Percentiles rank a stretch among this genome's conserved stretches.
Conservation (phyloP, 2,888 invertebrate species). For the Heliconius ismenius region DNA sequence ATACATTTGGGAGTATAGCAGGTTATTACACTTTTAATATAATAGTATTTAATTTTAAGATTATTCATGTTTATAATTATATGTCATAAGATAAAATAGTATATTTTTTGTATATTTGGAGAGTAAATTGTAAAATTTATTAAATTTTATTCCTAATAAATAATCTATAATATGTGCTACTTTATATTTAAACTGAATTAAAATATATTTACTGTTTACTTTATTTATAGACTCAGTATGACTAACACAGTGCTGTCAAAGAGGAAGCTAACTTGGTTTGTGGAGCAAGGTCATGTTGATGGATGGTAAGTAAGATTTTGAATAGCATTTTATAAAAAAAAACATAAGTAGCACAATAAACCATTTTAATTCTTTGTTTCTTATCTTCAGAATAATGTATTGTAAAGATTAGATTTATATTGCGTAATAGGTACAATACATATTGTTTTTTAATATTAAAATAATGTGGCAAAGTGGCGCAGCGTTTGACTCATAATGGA, state of each 20-base stretch:
- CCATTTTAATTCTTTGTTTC: neutral
- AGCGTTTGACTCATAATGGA: too few relatives aligned
- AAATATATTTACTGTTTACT: conserved; percentile 12
- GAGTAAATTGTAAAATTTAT: too few relatives aligned
- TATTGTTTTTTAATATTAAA: too few relatives aligned
- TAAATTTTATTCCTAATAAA: neutral
- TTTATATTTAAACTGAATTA: neutral
- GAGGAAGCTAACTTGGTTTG: conserved; percentile 98
- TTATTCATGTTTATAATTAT: neutral
- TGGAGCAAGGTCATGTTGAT: conserved; percentile 95
- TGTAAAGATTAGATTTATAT: neutral
- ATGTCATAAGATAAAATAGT: neutral
- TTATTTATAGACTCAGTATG: conserved; percentile 91
- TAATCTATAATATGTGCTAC: neutral
- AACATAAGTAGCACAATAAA: neutral
- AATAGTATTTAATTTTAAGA: neutral
- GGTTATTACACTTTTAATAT: conserved; percentile 51
- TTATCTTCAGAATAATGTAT: neutral
- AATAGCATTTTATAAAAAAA: neutral
- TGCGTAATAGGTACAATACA: too few relatives aligned
- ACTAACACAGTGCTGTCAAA: conserved; percentile 99
- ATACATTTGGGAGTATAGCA: conserved; percentile 96
- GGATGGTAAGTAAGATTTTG: conserved; percentile 87
- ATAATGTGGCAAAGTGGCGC: too few relatives aligned
- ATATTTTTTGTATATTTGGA: too few relatives aligned